A percentile compares a stretch with the other conserved stretches of the same genome.
Evolutionary conservation across 1,140 invertebrate genomes (phyloP).

Genomic region (Panagrolaimus sp.): DNA sequence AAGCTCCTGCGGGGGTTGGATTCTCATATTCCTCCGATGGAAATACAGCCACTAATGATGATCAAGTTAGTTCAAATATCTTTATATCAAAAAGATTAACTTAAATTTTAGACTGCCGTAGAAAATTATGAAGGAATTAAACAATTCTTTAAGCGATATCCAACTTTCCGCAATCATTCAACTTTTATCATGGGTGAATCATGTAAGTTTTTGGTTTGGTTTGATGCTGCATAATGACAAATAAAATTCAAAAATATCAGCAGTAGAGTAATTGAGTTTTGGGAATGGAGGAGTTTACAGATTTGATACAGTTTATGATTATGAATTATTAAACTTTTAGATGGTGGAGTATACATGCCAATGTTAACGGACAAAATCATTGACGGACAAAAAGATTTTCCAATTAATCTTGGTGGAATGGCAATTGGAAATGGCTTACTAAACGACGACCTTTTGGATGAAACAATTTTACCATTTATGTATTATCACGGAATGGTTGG

Average conservation of each 20-base stretch:
- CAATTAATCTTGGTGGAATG: slow-evolving; percentile 55
- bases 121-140: slow-evolving; percentile 64
- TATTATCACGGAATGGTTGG: slow-evolving; percentile 59
- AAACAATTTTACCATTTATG: slow-evolving; percentile 57
- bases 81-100: background rate
- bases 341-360: slow-evolving; percentile 61
- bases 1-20: too few species aligned
- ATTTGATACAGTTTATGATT: too few species aligned
- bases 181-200: slow-evolving; percentile 63
- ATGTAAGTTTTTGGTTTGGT: slow-evolving; percentile 27
- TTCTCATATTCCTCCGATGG: too few species aligned
- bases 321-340: too few species aligned
- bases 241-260: too few species aligned
- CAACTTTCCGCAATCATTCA: slow-evolving; percentile 62
- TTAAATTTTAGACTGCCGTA: slow-evolving; percentile 48
- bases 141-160: slow-evolving; percentile 64
- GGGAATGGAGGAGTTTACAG: too few species aligned
- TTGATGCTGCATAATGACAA: too few species aligned
- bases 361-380: slow-evolving; percentile 64
- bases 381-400: slow-evolving; percentile 55
- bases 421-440: slow-evolving; percentile 59
- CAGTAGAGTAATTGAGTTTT: too few species aligned
- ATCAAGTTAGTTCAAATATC: slow-evolving; percentile 54
- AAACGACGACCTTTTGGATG: slow-evolving; percentile 57
- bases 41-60: slow-evolving; percentile 64